These are phyloP conservation scores for Tinea pellionella DNA, from an alignment of 2,888 invertebrate species.

Conservation along the genomic window DNA sequence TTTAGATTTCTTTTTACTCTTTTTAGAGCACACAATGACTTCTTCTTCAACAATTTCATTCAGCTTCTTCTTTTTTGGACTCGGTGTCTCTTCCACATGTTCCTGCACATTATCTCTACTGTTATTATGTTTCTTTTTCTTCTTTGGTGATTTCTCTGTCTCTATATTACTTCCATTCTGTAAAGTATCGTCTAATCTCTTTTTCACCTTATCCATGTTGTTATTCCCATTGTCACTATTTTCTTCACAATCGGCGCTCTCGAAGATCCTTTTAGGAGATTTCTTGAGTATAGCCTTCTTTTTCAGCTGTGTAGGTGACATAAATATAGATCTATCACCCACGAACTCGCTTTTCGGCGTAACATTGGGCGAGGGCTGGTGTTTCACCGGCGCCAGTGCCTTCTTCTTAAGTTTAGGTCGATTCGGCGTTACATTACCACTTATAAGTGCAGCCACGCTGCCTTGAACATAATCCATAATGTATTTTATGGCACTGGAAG, in stretches of 20 bases:
- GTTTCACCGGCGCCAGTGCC: constrained; percentile 56
- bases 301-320: constrained; percentile 53
- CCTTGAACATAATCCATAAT: constrained; percentile 67
- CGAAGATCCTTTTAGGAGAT: constrained; percentile 58
- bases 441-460: constrained; percentile 70
- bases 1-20: not conserved
- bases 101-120: not conserved
- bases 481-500: no score
- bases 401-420: constrained; percentile 53
- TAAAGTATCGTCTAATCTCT: not conserved
- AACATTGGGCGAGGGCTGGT: constrained; percentile 51
- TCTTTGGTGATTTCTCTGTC: not conserved
- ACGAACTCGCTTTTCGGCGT: constrained; percentile 56
- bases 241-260: constrained; percentile 28
- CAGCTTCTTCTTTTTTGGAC: constrained; percentile 15
- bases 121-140: not conserved
- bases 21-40: not conserved
- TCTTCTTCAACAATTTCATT: constrained; percentile 4
- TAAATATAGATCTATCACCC: constrained; percentile 51
- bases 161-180: not conserved
- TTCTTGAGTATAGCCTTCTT: constrained; percentile 59
- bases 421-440: constrained; percentile 67
- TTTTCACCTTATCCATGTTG: not conserved
- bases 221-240: not conserved
- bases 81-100: not conserved